Base-by-base conservation (phyloP, 1,140 invertebrate genomes). In the Drosophila arawakana region DNA sequence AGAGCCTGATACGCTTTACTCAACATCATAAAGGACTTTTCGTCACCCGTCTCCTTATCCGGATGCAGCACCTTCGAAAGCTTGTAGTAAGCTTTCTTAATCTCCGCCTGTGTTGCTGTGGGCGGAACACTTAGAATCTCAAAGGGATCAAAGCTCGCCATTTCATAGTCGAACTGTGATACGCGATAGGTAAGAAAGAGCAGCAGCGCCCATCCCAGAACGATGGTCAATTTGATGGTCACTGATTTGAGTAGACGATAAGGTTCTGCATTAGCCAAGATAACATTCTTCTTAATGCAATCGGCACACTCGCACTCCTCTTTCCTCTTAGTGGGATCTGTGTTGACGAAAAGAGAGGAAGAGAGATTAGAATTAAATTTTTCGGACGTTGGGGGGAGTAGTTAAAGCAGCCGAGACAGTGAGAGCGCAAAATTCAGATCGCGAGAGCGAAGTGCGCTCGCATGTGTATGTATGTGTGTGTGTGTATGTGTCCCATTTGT, bases 131-230 rank as follows among this genome's bases (percentile, higher is more conserved):
- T 96, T 34, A 99, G 94, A 91, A 99, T 99, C 93, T 98, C 97
- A 94, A 98, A 99, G 1, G 99, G 99, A 94, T 99, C 98, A 95
- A 99, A 99, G 93, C 98, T 99, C 13, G 98, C 96, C 95, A 98
- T 97, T 93, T 99, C 98, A 93, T 98, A 97, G 91, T 99, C 98
- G 93, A 99, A 98, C 93, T 99, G 97, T 0, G 98, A 98, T 7
- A 99, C 97, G 95, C 99, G 99, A 92, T 99, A 99, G 2, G 97
- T 96, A 63, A 99, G 93, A 55, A 98, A 95, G 47, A 96, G 94
- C 88, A 99, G 95, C 25, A 97, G 91, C 5, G 96, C 93, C 99
- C 99, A 99, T 66, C 98, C 98, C 76, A 96, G 91, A 34, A 98
- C 93, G 35, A 99, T 95, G 21, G 93, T 91, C 66, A 94, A 75